phyloP scores from a whole-genome alignment of 1,140 invertebrate species.

The Bombus sylvicola region DNA sequence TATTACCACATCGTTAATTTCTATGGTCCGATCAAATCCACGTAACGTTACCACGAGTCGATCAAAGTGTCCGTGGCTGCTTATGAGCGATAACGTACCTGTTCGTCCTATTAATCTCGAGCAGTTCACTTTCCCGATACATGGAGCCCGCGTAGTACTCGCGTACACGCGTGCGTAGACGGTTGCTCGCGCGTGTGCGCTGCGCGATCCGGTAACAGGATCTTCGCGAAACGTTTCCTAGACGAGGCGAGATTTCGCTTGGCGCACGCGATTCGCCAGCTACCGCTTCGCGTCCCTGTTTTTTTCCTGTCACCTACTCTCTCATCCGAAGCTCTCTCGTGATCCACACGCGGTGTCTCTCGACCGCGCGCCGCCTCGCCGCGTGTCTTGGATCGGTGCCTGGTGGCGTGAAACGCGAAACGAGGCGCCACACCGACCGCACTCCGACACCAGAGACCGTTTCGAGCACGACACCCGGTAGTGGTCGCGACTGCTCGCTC shows the following conservation, averaged over 20 bases:
- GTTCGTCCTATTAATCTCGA: conserved; percentile 64
- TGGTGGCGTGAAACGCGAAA: conserved; percentile 60
- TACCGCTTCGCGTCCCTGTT: conserved; percentile 10
- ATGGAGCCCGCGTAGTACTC: not conserved
- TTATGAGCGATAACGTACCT: not conserved
- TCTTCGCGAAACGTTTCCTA: conserved; percentile 68
- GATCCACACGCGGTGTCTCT: not conserved
- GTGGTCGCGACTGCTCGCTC: conserved; percentile 66
- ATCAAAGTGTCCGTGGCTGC: too few relatives aligned
- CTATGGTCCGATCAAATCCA: too few relatives aligned
- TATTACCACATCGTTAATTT: too few relatives aligned
- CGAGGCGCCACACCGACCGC: conserved; percentile 60
- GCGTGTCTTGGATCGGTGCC: not conserved
- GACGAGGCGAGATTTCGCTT: conserved; percentile 65
- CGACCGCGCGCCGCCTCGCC: not conserved
- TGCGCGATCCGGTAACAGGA: conserved; percentile 69
- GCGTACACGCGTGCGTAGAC: not conserved
- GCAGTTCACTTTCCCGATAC: conserved; percentile 74
- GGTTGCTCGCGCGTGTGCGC: not conserved
- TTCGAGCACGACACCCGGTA: conserved; percentile 71
- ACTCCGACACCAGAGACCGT: conserved; percentile 61
- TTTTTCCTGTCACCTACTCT: conserved; percentile 41
- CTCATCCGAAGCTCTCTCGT: not conserved
- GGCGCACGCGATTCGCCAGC: conserved; percentile 60
- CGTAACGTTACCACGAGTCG: too few relatives aligned